Conservation (phyloP, 2,113 vertebrate genomes). For the Candoia aspera region DNA sequence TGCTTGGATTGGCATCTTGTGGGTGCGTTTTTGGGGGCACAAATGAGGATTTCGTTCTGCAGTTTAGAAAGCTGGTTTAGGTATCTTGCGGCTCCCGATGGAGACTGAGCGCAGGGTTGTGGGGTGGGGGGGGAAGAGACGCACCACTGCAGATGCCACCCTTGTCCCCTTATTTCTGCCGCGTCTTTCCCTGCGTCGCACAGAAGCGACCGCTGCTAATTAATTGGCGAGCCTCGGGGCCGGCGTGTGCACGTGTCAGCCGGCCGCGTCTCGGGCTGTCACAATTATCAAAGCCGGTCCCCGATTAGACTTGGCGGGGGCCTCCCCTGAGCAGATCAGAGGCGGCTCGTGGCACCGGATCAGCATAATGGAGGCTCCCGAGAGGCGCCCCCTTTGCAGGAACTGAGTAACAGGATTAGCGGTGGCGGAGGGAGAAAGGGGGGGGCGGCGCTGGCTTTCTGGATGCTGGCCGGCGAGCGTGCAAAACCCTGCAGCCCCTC, state of each 20-base stretch:
- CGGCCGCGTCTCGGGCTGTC: neutral
- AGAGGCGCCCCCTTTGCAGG: slow-evolving; percentile 64
- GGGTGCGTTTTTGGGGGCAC: too few species aligned
- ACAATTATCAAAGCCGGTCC: slow-evolving; percentile 62
- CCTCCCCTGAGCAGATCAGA: slow-evolving; percentile 68
- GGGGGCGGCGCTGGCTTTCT: neutral
- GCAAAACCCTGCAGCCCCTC: neutral
- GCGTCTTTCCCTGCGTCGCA: neutral
- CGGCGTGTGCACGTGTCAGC: slow-evolving; percentile 42
- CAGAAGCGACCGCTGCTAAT: slow-evolving; percentile 31
- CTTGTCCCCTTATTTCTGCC: fast-evolving
- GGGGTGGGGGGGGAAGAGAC: neutral
- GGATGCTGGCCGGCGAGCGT: neutral
- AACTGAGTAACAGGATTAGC: slow-evolving; percentile 71
- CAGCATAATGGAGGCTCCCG: slow-evolving; percentile 67
- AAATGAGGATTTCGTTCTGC: neutral
- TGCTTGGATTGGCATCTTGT: too few species aligned
- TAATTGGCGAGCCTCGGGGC: slow-evolving; percentile 61
- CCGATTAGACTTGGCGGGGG: slow-evolving; percentile 67
- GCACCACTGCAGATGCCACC: neutral
- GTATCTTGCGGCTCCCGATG: neutral
- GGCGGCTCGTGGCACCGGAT: slow-evolving; percentile 63
- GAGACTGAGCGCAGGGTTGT: neutral
- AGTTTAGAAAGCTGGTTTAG: neutral
- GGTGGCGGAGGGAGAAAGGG: slow-evolving; percentile 29